A percentile compares a stretch with the other conserved stretches of the same genome.
phyloP scores from a whole-genome alignment of 2,888 invertebrate genomes.

The Heliconius aoede region DNA sequence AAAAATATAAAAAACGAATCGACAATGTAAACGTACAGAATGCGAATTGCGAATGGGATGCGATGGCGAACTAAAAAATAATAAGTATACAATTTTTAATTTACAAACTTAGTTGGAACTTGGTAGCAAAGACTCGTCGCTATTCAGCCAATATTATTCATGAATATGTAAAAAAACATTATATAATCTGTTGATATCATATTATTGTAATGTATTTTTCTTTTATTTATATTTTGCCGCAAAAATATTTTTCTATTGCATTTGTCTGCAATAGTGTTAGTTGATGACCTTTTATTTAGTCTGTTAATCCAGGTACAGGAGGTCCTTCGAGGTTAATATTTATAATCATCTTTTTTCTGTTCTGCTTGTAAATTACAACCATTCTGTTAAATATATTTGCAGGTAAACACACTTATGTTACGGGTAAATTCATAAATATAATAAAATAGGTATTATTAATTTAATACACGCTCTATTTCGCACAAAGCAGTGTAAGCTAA shows the following conservation, averaged over 20 bases:
- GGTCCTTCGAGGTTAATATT: constrained; percentile 9
- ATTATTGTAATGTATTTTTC: not conserved
- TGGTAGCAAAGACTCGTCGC: not conserved
- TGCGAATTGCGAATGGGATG: constrained; percentile 6
- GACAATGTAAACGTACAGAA: not conserved
- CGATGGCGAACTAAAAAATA: not conserved
- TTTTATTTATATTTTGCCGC: not conserved
- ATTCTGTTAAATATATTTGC: not conserved
- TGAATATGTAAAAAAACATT: not conserved
- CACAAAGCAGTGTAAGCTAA: too few relatives aligned
- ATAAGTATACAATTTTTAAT: not conserved
- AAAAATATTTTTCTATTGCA: not conserved
- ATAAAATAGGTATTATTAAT: too few relatives aligned
- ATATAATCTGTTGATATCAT: constrained; percentile 2
- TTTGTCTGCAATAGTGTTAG: not conserved
- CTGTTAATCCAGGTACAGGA: constrained; percentile 8
- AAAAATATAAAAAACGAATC: too few relatives aligned
- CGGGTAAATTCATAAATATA: not conserved
- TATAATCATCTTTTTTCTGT: not conserved
- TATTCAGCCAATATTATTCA: not conserved
- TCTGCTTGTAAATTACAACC: not conserved
- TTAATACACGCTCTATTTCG: too few relatives aligned
- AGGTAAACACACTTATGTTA: not conserved
- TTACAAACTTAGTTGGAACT: not conserved
- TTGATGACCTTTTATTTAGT: constrained; percentile 20